Base-by-base conservation (phyloP, 2,113 vertebrate species). In the Campylorhamphus procurvoides region DNA sequence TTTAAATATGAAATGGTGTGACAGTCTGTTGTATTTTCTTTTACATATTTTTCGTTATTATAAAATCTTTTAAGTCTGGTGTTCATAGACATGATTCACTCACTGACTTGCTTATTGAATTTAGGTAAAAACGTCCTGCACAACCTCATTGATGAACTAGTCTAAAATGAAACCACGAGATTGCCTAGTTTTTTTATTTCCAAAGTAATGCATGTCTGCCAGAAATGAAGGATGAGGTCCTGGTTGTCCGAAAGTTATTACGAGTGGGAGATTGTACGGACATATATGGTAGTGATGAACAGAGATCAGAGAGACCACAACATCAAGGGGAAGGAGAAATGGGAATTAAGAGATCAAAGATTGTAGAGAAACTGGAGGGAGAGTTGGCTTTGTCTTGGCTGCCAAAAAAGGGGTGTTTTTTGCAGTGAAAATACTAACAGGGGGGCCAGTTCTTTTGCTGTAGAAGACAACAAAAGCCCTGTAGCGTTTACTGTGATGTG, bases 291-390 rank as follows among this genome's bases (percentile, higher is more conserved):
- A 94, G 93, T 9, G 50, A 80, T 71, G 35, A 82, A 55, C 84
- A 81, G 64, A 94, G 52, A 92, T 91, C 62, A 94, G 77, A 96
- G 87, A 87, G 55, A 92, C 71, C 52, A 6, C 68, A 87, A 91
- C 88, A 91, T 93, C 68, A 89, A 96, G 93, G 85, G 73, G 42
- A 84, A 93, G 55, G 75, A 94, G 90, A 92, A 93, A 92, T 84
- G 47, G 73, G 90, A 95, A 95, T 80, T 86, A 83, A 75, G 90
- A 95, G 94, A 96, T 94, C 91, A 92, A 92, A 90, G 83, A 85
- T 79, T 84, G 58, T 44, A 69, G 74, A 83, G 91, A 59, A 96
- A 84, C 90, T 89, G 52, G 67, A 91, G 84, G 82, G 77, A 94
- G 79, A 90, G 81, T 84, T 91, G 90, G 44, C 78, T 93, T 96